Conservation (phyloP, 2,888 invertebrate genomes). For the Drosophila mayaguana region DNA sequence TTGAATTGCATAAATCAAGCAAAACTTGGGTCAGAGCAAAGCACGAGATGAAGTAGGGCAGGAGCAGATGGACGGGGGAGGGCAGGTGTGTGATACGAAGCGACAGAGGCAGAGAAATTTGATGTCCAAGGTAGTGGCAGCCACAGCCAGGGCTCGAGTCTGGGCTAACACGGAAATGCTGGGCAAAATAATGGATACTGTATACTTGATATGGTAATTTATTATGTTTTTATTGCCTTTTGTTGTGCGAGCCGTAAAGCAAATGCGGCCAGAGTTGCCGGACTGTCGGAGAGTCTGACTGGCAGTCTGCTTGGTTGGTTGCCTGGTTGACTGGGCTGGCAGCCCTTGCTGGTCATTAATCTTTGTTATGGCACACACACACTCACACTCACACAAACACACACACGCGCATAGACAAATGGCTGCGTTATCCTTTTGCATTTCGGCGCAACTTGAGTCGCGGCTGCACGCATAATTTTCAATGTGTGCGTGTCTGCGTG, state of each 20-base stretch:
- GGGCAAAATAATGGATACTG: slow-evolving; percentile 63
- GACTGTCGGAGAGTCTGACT: slow-evolving; percentile 16
- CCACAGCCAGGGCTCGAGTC: slow-evolving; percentile 11
- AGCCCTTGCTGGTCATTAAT: slow-evolving; percentile 82
- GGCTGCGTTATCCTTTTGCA: slow-evolving; percentile 73
- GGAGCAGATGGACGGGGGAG: neutral
- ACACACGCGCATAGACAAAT: slow-evolving; percentile 48
- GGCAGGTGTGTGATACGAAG: slow-evolving; percentile 7
- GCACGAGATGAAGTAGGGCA: slow-evolving; percentile 21
- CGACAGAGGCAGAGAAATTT: neutral
- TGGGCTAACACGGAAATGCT: slow-evolving; percentile 69
- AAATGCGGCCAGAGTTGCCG: slow-evolving; percentile 46
- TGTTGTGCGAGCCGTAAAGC: slow-evolving; percentile 69
- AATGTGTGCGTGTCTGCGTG: slow-evolving; percentile 25
- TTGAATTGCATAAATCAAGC: slow-evolving; percentile 81
- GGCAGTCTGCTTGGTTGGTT: slow-evolving; percentile 1
- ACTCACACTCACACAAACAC: slow-evolving; percentile 24
- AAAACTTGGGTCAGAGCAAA: slow-evolving; percentile 38
- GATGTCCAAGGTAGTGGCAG: slow-evolving; percentile 35
- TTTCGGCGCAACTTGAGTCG: slow-evolving; percentile 76
- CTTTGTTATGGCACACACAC: slow-evolving; percentile 79
- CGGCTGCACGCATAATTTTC: slow-evolving; percentile 62
- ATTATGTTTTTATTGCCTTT: slow-evolving; percentile 82
- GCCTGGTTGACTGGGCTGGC: slow-evolving; percentile 37
- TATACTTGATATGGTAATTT: slow-evolving; percentile 83